Base-by-base conservation (phyloP, 2,888 invertebrate genomes). In the Caenorhabditis panamensis region DNA sequence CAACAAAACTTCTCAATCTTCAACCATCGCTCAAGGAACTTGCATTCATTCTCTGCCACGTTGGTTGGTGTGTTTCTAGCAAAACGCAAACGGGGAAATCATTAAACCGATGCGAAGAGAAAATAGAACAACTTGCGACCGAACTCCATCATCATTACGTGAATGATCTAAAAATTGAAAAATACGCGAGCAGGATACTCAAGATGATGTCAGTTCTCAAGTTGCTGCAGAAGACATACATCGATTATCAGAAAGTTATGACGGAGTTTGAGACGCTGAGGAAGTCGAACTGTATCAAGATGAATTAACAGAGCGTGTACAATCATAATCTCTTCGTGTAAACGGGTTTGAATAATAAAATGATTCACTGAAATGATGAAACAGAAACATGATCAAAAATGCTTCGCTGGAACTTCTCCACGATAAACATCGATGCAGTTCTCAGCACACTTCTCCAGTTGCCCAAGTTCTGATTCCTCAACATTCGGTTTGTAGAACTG, bases 361-460 rank as follows among this genome's bases (percentile, higher is more conserved):
- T n/a, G n/a, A n/a, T n/a, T n/a, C n/a, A n/a, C n/a, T n/a, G n/a
- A n/a, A n/a, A n/a, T n/a, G n/a, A n/a, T n/a, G 31, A 31, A 31
- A 31, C 31, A 9, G 31, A 9, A 6, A 4, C 31, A 6, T 31
- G 4, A 31, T 31, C 31, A 41, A 3, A 41, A 16, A 41, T 16
- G 41, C 13, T 47, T 47, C 11, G 24, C 24, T 3, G 4, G 53
- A 16, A 26, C 9, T 26, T 69, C 69, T 13, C 44, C 62, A 16
- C 63, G 72, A 26, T 72, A 72, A 2, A 31, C 72, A 6, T 72
- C 72, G 24, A 72, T 44, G 37, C 72, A 72, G 9, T 49, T 47
- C n/a, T 63, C 41, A 6, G 72, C 72, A 37, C 72, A 72, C 5
- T 47, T 20, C 18, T 72, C 72, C 47, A 72, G 36, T n/a, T 72